Base-by-base conservation (phyloP, 2,888 invertebrate genomes). In the Prosopocoilus inquinatus region DNA sequence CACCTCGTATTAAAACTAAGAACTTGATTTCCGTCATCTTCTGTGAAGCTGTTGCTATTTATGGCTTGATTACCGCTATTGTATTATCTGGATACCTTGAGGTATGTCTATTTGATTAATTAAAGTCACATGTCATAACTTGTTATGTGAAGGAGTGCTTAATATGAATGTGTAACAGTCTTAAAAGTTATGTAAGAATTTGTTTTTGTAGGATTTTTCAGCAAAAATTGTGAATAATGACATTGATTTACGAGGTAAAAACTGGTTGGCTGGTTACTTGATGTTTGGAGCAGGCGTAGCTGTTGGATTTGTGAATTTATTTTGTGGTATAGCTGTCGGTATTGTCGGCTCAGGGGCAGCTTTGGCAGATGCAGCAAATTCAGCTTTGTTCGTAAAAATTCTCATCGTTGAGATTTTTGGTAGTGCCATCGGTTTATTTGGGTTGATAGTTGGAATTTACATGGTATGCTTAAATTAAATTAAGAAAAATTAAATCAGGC, bases 11-110 rank as follows among this genome's bases (percentile, higher is more conserved):
- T 78, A 95, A 97, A 80, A 99, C 99, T 54, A 99, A 99, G 81
- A 99, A 99, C 79, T 86, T 99, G 74, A 96, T 99, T 75, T 98
- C 97, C 49, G 96, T 99, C 68, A 99, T 99, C 78, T 99, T 99
- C 83, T 99, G 99, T 76, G 99, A 99, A 81, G 99, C 99, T 64
- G 99, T 99, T 2, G 99, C 99, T 63, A 99, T 99, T 79, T 99
- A 99, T 78, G 99, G 99, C 28, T 84, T 99, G 62, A 99, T 99
- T 72, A 96, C 97, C 70, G 97, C 99, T 45, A 98, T 99, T 74
- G 96, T 99, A 36, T 83, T 99, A 58, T 92, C 94, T 39, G 94
- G 94, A 64, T 85, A 88, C 75, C 79, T 94, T 67, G 89, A 89
- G 60, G 76, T 76, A 13, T 61, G n/a, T n/a, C 73, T 71, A 3